Percentiles rank a stretch among this genome's conserved stretches.
phyloP scores from a whole-genome alignment of 2,113 vertebrate genomes.

The Rhea americana region DNA sequence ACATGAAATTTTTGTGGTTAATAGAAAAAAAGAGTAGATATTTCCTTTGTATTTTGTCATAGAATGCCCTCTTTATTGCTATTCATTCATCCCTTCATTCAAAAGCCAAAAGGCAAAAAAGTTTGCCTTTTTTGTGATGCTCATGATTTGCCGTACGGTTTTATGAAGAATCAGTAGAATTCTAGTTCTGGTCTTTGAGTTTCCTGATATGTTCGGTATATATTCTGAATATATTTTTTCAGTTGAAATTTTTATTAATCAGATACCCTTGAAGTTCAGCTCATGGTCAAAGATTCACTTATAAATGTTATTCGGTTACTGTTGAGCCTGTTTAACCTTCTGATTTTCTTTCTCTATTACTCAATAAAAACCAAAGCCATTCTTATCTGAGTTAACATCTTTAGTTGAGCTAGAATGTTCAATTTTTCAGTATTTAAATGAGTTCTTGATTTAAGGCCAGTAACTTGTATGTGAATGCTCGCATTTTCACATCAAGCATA shows the following conservation, averaged over 20 bases:
- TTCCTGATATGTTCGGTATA: background rate
- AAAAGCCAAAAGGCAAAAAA: background rate
- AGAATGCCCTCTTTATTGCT: background rate
- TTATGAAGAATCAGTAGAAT: background rate
- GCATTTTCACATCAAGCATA: background rate
- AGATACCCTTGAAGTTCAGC: background rate
- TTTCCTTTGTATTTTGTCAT: background rate
- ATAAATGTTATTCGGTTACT: background rate
- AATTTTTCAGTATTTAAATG: background rate
- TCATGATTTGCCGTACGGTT: background rate
- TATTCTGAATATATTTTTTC: background rate
- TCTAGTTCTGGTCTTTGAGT: background rate
- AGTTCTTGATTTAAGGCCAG: background rate
- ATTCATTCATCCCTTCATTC: background rate
- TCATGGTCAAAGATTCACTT: background rate
- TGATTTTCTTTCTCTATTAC: background rate
- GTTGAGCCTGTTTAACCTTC: background rate
- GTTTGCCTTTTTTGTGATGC: background rate
- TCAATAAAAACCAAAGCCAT: background rate
- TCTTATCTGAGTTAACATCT: background rate
- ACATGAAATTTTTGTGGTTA: background rate
- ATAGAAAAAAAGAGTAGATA: background rate
- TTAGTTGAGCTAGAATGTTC: background rate
- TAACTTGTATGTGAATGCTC: background rate
- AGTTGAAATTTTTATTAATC: background rate